Conservation (phyloP, 1,140 invertebrate species). For the Neomicropteryx cornuta region DNA sequence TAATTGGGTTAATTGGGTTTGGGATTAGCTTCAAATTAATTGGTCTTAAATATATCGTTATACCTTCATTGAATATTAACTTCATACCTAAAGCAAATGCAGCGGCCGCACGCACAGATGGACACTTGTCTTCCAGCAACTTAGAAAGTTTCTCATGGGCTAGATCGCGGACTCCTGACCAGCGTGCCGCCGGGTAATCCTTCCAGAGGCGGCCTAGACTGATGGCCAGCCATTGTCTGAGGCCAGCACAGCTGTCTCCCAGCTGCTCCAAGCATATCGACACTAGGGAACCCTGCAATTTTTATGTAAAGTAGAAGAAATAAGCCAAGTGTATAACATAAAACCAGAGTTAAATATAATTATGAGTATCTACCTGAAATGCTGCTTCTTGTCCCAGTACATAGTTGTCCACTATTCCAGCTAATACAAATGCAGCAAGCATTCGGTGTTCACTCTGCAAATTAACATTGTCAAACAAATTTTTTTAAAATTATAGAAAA, state of each 20-base stretch:
- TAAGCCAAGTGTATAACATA: no score
- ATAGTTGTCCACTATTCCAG: slow-evolving; percentile 86
- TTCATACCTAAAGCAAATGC: slow-evolving; percentile 90
- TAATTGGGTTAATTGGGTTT: no score
- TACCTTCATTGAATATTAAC: no score
- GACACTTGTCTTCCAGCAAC: slow-evolving; percentile 54
- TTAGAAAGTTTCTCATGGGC: slow-evolving; percentile 89
- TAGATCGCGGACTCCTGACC: slow-evolving; percentile 91
- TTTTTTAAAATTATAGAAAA: no score
- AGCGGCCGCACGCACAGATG: slow-evolving; percentile 73
- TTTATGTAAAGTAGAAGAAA: no score
- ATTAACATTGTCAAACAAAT: slow-evolving; percentile 11
- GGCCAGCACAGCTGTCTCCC: slow-evolving; percentile 26
- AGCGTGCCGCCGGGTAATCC: slow-evolving; percentile 84
- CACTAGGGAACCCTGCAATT: slow-evolving; percentile 66
- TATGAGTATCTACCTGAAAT: slow-evolving; percentile 41
- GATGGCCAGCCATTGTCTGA: slow-evolving; percentile 87
- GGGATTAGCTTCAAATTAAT: no score
- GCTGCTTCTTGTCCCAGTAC: slow-evolving; percentile 78
- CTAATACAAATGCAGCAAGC: slow-evolving; percentile 83
- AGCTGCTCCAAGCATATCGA: slow-evolving; percentile 82
- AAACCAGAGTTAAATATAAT: no score
- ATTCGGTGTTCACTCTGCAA: slow-evolving; percentile 74
- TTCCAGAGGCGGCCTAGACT: slow-evolving; percentile 91
- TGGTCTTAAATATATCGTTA: no score